These are phyloP conservation scores for Otis tarda DNA, from an alignment of 2,113 vertebrate species.

Conservation along the genomic window DNA sequence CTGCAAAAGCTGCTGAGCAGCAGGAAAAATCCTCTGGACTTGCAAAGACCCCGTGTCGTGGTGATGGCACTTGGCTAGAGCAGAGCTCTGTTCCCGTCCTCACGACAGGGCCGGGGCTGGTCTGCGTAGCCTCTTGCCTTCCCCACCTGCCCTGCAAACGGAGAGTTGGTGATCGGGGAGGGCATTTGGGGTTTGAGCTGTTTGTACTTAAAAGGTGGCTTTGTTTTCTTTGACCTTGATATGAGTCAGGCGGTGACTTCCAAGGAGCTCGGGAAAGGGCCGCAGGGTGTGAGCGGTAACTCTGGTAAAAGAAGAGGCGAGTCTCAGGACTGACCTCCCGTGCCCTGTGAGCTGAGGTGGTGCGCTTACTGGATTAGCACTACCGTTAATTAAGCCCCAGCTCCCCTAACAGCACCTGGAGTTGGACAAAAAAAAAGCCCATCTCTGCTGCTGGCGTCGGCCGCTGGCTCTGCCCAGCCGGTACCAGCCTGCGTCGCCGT, in stretches of 20 bases:
- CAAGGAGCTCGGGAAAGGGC: neutral
- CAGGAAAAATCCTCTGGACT: neutral
- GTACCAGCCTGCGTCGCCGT: accelerated
- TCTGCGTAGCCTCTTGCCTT: accelerated
- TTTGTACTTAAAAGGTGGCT: neutral
- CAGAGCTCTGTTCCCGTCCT: neutral
- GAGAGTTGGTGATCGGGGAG: accelerated
- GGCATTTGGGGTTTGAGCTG: neutral
- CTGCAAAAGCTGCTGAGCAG: neutral
- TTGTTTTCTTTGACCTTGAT: neutral
- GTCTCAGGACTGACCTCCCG: neutral
- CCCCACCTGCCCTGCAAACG: neutral
- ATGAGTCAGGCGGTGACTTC: neutral
- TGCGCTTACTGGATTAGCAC: neutral
- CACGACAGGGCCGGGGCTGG: accelerated
- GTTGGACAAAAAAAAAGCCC: neutral
- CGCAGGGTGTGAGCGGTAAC: neutral
- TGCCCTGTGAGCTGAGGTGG: neutral
- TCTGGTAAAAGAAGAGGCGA: accelerated
- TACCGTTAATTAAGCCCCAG: neutral
- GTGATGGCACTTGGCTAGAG: accelerated
- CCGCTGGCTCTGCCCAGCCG: neutral
- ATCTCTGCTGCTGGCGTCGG: neutral
- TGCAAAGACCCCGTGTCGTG: accelerated
- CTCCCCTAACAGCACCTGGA: neutral